Evolutionary conservation across 2,888 invertebrate species (phyloP).

Genomic region (Drosophila mettleri): DNA sequence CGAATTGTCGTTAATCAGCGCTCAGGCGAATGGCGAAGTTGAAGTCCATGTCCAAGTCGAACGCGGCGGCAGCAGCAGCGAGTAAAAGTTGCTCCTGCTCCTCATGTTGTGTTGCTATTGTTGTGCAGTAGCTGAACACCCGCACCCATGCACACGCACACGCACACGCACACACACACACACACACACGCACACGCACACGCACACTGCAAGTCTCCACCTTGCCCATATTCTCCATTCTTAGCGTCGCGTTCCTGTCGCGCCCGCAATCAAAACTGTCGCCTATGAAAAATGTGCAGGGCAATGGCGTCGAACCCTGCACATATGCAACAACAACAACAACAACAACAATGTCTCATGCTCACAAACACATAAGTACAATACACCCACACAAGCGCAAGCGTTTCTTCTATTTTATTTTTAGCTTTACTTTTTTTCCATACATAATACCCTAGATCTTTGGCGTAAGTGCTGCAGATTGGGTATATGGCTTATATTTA

Average conservation of each 20-base stretch:
- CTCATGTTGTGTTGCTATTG: conserved; percentile 23
- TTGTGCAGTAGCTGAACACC: conserved; percentile 45
- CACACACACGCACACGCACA: conserved; percentile 11
- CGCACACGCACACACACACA: conserved; percentile 3
- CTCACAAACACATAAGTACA: conserved; percentile 6
- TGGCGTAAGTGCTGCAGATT: background rate
- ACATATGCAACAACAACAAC: conserved; percentile 31
- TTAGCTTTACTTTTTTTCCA: conserved; percentile 11
- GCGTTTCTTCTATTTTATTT: conserved; percentile 11
- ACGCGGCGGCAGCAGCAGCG: conserved; percentile 9
- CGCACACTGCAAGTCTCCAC: conserved; percentile 33
- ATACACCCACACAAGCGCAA: conserved; percentile 7
- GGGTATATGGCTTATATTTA: too few relatives aligned
- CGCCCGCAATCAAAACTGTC: conserved; percentile 77
- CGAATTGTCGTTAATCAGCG: conserved; percentile 81
- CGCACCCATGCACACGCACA: conserved; percentile 12
- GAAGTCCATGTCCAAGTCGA: conserved; percentile 41
- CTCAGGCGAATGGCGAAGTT: conserved; percentile 51
- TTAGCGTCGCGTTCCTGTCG: conserved; percentile 22
- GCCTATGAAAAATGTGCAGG: conserved; percentile 76
- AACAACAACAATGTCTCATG: conserved; percentile 8
- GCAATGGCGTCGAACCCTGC: conserved; percentile 70
- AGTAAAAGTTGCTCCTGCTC: conserved; percentile 32
- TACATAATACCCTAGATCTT: background rate
- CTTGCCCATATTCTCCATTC: conserved; percentile 41